These are phyloP conservation scores for Ursus arctos DNA, from an alignment of 2,113 vertebrate species.

Conservation along the genomic window DNA sequence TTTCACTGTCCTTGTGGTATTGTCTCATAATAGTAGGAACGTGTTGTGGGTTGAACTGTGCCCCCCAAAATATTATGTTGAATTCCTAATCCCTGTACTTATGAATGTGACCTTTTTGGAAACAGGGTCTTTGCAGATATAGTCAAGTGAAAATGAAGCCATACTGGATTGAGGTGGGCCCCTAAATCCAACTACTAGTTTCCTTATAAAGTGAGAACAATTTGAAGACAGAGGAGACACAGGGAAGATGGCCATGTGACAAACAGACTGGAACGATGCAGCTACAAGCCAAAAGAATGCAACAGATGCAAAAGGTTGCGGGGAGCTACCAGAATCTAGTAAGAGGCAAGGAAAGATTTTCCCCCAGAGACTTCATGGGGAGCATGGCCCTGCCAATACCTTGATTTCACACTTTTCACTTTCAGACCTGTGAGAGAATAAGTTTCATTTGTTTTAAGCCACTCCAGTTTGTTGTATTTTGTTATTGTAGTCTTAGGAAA, in stretches of 20 bases:
- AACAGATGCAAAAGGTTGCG: background rate
- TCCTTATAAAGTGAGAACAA: background rate
- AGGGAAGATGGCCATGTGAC: background rate
- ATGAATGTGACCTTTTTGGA: background rate
- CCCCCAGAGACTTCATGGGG: background rate
- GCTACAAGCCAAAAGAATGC: background rate
- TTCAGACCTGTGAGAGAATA: background rate
- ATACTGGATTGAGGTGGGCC: background rate
- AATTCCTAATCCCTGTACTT: background rate
- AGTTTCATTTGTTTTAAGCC: background rate
- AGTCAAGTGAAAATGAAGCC: conserved; percentile 15
- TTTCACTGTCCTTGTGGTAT: background rate
- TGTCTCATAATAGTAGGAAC: background rate
- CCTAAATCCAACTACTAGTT: background rate
- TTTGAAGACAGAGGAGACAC: background rate
- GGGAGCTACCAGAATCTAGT: background rate
- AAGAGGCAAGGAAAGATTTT: background rate
- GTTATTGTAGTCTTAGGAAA: background rate
- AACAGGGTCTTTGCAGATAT: background rate
- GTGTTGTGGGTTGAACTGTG: background rate
- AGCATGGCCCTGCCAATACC: background rate
- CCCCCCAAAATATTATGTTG: background rate
- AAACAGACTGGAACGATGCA: background rate
- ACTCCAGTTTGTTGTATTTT: background rate
- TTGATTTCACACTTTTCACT: background rate